Evolutionary conservation across 2,113 vertebrate genomes (phyloP), one percentile per base, ranked within the genome.

Genomic region (Pseudopodoces humilis): DNA sequence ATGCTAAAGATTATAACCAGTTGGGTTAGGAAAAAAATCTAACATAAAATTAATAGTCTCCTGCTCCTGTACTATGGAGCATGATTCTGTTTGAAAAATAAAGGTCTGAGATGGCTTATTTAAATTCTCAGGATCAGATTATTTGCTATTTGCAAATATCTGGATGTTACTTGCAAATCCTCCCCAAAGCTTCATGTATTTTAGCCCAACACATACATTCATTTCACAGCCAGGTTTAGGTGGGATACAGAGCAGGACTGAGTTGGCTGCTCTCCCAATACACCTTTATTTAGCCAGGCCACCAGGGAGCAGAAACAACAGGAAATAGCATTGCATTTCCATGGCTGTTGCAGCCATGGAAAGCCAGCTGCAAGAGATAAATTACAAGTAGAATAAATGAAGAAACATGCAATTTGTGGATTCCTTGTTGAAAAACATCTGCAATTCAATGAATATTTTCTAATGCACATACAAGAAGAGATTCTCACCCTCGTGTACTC

Each of bases 131-230:
- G 87, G 50, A 94, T 93, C 55, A 95, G 49, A 77, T 88, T 90
- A 84, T 88, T 88, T 95, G 52, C 80, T 88, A 21, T 92, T 94
- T 93, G 90, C 72, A 88, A 93, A 80, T 78, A 83, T 55, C 69
- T 86, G 47, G 44, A 44, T 86, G 52, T 70, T 86, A 95, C 72
- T 86, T 94, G 69, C 81, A 97, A 83, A 95, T 87, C 31, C 28
- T 90, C 23, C 62, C 59, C 19, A 92, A 94, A 94, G 46, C 65
- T 78, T 84, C 60, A 14, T 22, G 64, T 91, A 44, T 88, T 95
- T 82, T 88, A 92, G 44, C 56, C 53, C 23, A 70, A 35, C 7
- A 43, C 53, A 72, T 24, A 43, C 12, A 50, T 71, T 76, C 28
- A 79, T 71, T 85, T 93, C 53, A 50, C n/a, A 69, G 0, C 47